Base-by-base conservation (phyloP, 2,797 vertebrate species). In the Chaunax sp. region DNA sequence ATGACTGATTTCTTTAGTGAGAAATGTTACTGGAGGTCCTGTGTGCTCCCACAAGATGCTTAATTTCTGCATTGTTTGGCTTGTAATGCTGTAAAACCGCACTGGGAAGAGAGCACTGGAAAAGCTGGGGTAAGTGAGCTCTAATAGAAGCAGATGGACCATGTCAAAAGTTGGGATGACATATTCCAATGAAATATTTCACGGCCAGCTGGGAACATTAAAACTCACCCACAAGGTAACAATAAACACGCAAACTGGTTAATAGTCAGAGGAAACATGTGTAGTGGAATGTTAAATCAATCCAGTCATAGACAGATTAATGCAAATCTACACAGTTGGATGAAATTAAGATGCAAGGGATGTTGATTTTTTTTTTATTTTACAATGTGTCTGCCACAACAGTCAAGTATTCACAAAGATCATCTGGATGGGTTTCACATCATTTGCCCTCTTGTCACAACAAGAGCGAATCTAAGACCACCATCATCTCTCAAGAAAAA, bases 391-490 rank as follows among this genome's bases (percentile, higher is more conserved):
- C 43, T 53, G 43, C 53, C 30, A 8, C 28, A 47, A 50, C 9
- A n/a, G 25, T 58, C 45, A 45, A 50, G 14, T 46, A 20, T 65
- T 64, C 19, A 45, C 13, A 76, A 35, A 45, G 9, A 56, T 51
- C 43, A 49, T 45, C 55, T 45, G 6, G 19, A 50, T 43, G 16
- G 30, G 44, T 63, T 70, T 73, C 64, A 73, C 77, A 69, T 62
- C 43, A 79, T 66, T 61, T 77, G 72, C 16, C 33, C 64, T 61
- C 15, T 12, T 72, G 68, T 53, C 75, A 69, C 44, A 77, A 75
- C 69, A 84, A 68, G 56, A 75, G 65, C 72, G 41, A 47, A 71
- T 78, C 53, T 52, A 53, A 78, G 76, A 85, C 80, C 81, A 79
- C 83, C 81, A 72, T 79, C 54, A 12, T 49, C 19, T 66, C 64